Evolutionary conservation across 1,140 invertebrate species (phyloP).

Genomic region (Nasonia longicornis): DNA sequence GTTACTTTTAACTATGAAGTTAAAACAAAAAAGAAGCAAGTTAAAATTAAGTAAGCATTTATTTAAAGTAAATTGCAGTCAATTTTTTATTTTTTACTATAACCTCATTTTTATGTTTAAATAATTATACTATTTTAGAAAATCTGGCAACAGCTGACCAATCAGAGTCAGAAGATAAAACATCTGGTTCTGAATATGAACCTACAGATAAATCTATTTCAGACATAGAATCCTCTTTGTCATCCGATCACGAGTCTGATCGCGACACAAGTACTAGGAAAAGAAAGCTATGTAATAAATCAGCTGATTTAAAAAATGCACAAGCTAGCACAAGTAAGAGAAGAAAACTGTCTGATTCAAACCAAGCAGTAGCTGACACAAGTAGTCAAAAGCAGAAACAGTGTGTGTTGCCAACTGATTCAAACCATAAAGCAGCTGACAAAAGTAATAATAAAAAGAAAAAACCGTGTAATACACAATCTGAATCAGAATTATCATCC

Average conservation of each 20-base stretch:
- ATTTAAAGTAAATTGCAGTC: too few relatives aligned
- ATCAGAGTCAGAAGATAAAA: background rate
- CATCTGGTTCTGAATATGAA: constrained; percentile 5
- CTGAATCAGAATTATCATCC: background rate
- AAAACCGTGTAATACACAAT: background rate
- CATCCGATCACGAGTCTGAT: background rate
- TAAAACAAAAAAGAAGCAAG: too few relatives aligned
- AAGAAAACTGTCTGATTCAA: background rate
- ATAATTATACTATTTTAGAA: too few relatives aligned
- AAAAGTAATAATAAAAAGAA: background rate
- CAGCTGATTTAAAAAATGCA: background rate
- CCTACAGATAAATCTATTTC: background rate
- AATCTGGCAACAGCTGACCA: too few relatives aligned
- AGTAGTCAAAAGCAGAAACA: too few relatives aligned
- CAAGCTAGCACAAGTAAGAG: background rate
- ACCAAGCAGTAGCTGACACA: background rate
- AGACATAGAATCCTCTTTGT: background rate
- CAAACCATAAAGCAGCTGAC: background rate
- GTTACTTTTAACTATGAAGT: too few relatives aligned
- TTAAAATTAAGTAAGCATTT: too few relatives aligned
- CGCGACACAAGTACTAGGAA: background rate
- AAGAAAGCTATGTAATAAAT: background rate
- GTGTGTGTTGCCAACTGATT: background rate
- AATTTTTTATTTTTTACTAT: too few relatives aligned
- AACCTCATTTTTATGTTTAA: too few relatives aligned